phyloP scores from a whole-genome alignment of 2,797 vertebrate species.

The Mastacembelus armatus region DNA sequence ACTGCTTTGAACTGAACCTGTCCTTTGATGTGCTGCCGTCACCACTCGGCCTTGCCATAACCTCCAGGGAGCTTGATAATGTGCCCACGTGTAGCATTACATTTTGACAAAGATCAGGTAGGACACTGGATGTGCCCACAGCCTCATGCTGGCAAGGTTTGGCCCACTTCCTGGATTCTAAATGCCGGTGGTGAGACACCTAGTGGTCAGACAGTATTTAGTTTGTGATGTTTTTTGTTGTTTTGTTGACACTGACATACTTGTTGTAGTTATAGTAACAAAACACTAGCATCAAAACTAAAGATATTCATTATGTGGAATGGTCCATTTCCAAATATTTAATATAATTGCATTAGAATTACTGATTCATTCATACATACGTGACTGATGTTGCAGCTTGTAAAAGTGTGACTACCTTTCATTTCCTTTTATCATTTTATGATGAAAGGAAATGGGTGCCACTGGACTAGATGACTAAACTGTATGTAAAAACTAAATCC shows the following conservation, averaged over 20 bases:
- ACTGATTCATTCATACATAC: background rate
- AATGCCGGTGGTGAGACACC: slow-evolving; percentile 46
- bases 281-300: too few species aligned
- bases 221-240: too few species aligned
- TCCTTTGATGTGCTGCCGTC: slow-evolving; percentile 70
- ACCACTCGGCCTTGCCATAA: slow-evolving; percentile 44
- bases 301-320: background rate
- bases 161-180: slow-evolving; percentile 62
- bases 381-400: background rate
- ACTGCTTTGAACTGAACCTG: slow-evolving; percentile 64
- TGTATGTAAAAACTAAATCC: background rate
- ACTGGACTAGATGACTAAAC: too few species aligned
- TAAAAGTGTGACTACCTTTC: background rate
- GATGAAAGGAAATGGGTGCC: too few species aligned
- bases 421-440: too few species aligned
- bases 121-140: slow-evolving; percentile 43
- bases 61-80: slow-evolving; percentile 67
- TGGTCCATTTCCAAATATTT: background rate
- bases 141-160: slow-evolving; percentile 19
- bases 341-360: background rate
- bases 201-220: slow-evolving; percentile 64
- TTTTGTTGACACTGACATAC: too few species aligned
- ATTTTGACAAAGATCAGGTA: slow-evolving; percentile 69
- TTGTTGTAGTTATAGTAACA: too few species aligned
- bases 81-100: slow-evolving; percentile 64